phyloP scores from a whole-genome alignment of 2,113 vertebrate genomes.

The Melierax canorus region DNA sequence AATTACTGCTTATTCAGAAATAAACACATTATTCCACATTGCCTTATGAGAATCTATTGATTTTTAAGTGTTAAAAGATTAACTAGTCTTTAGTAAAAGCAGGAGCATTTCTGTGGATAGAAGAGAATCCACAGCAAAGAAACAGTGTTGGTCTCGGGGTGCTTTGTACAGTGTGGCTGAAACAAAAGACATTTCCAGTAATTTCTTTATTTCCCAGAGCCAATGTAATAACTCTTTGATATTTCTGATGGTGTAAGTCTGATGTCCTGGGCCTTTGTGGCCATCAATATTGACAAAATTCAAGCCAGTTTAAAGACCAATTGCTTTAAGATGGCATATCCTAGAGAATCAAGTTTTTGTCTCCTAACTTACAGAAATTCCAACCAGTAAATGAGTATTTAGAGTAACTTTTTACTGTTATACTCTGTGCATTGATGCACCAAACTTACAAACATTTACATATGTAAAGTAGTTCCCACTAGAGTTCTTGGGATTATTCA shows the following conservation, averaged over 20 bases:
- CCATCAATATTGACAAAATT: not conserved
- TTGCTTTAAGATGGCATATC: not conserved
- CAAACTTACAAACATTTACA: not conserved
- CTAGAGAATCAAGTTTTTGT: not conserved
- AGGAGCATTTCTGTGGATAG: not conserved
- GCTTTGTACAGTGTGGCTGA: not conserved
- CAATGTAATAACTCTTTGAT: not conserved
- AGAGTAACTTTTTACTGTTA: not conserved
- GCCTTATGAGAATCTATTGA: not conserved
- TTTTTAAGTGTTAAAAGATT: not conserved
- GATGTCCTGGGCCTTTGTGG: not conserved
- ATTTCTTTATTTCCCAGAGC: not conserved
- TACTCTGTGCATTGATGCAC: not conserved
- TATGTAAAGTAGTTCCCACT: not conserved
- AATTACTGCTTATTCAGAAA: not conserved
- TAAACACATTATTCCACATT: not conserved
- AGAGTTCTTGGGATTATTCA: not conserved
- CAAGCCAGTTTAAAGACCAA: not conserved
- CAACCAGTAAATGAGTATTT: not conserved
- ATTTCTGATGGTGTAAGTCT: not conserved
- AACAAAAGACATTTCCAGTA: not conserved
- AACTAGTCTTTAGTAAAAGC: not conserved
- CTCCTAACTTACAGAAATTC: not conserved
- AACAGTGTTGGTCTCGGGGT: not conserved
- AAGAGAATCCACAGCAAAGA: not conserved